Evolutionary conservation across 2,797 vertebrate genomes (phyloP), one percentile per base, ranked within the genome.

Genomic region (Geotrypetes seraphini): DNA sequence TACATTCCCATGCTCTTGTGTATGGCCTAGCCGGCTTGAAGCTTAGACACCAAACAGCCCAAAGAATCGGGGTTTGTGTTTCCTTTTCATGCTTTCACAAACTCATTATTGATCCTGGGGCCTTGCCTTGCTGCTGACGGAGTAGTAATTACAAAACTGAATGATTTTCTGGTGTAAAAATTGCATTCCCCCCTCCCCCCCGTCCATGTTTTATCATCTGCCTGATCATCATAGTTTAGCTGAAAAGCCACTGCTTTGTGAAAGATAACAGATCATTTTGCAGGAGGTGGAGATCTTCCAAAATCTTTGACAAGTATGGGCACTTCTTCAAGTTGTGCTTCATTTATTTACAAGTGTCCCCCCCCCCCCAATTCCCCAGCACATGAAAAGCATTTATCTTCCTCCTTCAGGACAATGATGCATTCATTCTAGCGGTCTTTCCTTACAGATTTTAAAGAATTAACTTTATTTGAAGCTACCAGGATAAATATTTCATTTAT

Each of bases 31-130:
- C 48, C 4, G 3, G 48, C 71, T 66, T 62, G 17, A 40, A 65
- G 57, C 77, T 73, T 59, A 73, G 75, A 69, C 46, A 15, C 74
- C 75, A 71, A 76, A 65, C 45, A 74, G 62, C 69, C 64, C 66
- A 69, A 76, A 78, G 73, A 75, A 79, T 78, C 29, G 36, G 58
- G 63, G 68, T 75, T 76, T 79, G 66, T 73, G 69, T 72, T 76
- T 76, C 65, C 43, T 73, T n/a, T 78, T 79, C 63, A 77, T 64
- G 50, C 73, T 64, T 67, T 75, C 60, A 63, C 63, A 73, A 74
- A 72, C 71, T 72, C 62, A 55, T 73, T 57, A 67, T 51, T 53
- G 60, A 68, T 72, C 66, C 60, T n/a, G 66, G 53, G 35, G 44
- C 53, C 53, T 73, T 71, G 66, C 63, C 52, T 63, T 38, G 25